A percentile compares a stretch with the other conserved stretches of the same genome.
These are phyloP conservation scores for Sebastes schlegelii DNA, from an alignment of 2,113 vertebrate species.

Conservation along the genomic window DNA sequence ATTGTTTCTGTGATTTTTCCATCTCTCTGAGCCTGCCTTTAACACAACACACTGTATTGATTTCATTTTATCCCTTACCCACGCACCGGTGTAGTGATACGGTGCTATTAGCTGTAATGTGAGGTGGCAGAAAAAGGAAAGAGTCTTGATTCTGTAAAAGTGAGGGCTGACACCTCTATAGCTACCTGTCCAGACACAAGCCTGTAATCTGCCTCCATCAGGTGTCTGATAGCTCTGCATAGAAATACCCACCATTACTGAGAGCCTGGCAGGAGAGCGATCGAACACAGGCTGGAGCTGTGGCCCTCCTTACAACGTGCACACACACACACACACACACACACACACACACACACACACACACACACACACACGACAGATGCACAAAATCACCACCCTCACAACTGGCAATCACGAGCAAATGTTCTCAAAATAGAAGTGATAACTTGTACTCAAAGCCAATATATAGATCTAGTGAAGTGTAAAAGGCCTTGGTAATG, in stretches of 20 bases:
- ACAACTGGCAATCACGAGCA: constrained; percentile 54
- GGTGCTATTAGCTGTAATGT: constrained; percentile 49
- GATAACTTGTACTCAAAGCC: constrained; percentile 56
- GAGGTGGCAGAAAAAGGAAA: constrained; percentile 45
- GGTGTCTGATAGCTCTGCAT: constrained; percentile 61
- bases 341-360: constrained; percentile 14
- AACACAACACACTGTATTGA: constrained; percentile 4
- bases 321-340: constrained; percentile 7
- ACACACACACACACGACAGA: constrained; percentile 5
- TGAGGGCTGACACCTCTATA: constrained; percentile 52
- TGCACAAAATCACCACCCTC: constrained; percentile 29
- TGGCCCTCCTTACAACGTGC: not conserved
- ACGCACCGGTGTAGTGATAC: constrained; percentile 33
- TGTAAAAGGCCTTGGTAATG: constrained; percentile 61
- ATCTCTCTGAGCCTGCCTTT: not conserved
- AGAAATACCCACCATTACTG: constrained; percentile 74
- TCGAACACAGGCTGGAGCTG: constrained; percentile 20
- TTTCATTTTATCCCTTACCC: constrained; percentile 5
- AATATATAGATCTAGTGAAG: constrained; percentile 66
- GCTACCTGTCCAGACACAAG: constrained; percentile 40
- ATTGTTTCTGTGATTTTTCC: not conserved
- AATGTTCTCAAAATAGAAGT: constrained; percentile 65
- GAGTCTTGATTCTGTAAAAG: constrained; percentile 55
- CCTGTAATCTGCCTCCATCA: constrained; percentile 75
- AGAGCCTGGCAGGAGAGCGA: constrained; percentile 33